phyloP scores from a whole-genome alignment of 2,888 invertebrate genomes.

The Tridacna gigas region DNA sequence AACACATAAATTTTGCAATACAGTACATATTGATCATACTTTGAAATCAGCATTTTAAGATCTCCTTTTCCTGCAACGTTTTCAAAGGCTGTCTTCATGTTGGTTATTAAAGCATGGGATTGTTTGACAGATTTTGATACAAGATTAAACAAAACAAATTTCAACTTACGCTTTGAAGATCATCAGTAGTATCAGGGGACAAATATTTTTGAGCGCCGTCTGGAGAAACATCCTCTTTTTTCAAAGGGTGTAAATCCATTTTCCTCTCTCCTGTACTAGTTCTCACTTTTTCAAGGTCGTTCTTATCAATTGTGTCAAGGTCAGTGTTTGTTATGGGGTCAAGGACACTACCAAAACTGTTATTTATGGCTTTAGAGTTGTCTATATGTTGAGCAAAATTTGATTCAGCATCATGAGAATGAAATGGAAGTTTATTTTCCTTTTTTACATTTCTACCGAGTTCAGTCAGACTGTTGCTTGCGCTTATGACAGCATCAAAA shows the following conservation, averaged over 20 bases:
- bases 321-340: not conserved
- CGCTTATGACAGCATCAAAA: not conserved
- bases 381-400: slow-evolving; percentile 3
- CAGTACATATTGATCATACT: too few relatives aligned
- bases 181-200: slow-evolving; percentile 19
- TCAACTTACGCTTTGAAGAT: slow-evolving; percentile 17
- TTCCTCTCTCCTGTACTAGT: too few relatives aligned
- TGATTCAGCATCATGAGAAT: not conserved
- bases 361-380: not conserved
- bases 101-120: not conserved
- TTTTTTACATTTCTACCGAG: not conserved
- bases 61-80: not conserved
- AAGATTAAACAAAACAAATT: too few relatives aligned
- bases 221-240: not conserved
- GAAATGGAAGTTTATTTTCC: not conserved
- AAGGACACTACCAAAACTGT: not conserved
- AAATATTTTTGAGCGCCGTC: slow-evolving; percentile 17
- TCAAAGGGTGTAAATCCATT: too few relatives aligned
- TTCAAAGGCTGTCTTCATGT: not conserved
- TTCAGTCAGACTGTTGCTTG: not conserved
- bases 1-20: too few relatives aligned
- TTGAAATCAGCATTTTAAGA: not conserved
- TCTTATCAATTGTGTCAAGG: slow-evolving; percentile 9
- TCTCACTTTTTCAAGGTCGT: not conserved
- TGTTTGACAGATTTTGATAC: not conserved